Base-by-base conservation (phyloP, 2,888 invertebrate species). In the Poecilus cupreus region DNA sequence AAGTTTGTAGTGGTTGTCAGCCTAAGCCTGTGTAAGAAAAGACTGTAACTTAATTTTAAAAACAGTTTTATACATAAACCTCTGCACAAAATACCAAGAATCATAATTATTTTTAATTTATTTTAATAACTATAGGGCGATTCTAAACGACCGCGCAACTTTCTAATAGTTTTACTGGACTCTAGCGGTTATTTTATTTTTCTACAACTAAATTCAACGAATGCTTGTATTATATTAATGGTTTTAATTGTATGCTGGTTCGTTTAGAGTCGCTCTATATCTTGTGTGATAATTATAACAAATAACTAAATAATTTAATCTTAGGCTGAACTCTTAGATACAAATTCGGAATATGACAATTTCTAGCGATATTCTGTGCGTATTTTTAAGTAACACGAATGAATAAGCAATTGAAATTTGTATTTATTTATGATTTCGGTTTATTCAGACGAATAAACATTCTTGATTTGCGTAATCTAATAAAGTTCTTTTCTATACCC, bases 331-430 rank as follows among this genome's bases (percentile, higher is more conserved):
- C 37, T 20, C 32, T 32, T 51, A 51, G 51, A 51, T 13, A 51
- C 51, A 51, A 51, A 51, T 51, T 51, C 51, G 18, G 37, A 37
- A 68, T 68, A 68, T 68, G 64, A 68, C 64, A 68, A 68, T 57
- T 57, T 24, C 37, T 68, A 68, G 64, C 32, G 37, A 68, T 68
- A 68, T 68, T 68, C 64, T 68, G 64, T 68, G 51, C 51, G 64
- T 68, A 68, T 68, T 68, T 68, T 68, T 68, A 68, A 68, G 64
- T 68, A 37, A 68, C 60, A 60, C 26, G 60, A 68, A 51, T 32
- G 60, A 68, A 68, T 11, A 68, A 68, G 64, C 64, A 68, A 68
- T 68, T 32, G 18, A 68, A 51, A 68, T 68, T 68, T 68, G 64
- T 68, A 68, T 68, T 68, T 68, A 68, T 68, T 68, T 68, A 68